These are phyloP conservation scores for Acleris holmiana DNA, from an alignment of 2,888 invertebrate genomes.

Conservation along the genomic window DNA sequence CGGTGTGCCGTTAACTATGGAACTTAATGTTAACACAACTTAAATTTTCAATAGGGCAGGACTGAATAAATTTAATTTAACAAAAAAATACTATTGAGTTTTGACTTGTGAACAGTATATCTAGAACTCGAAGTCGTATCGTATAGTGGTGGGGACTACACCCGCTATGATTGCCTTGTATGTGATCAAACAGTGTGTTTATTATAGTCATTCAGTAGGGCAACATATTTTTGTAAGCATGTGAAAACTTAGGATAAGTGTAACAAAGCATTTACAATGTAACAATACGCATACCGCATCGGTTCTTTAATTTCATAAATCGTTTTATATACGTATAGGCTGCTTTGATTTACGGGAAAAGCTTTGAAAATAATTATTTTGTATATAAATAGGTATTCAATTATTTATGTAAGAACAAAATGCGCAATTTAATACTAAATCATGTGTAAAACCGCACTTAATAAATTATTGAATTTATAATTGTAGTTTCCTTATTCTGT, in stretches of 20 bases:
- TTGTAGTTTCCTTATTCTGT: conserved; percentile 46
- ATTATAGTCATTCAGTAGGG: conserved; percentile 69
- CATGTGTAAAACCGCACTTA: conserved; percentile 78
- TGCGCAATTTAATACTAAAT: conserved; percentile 74
- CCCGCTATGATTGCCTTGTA: no score
- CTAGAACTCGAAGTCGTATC: no score
- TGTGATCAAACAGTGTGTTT: conserved; percentile 60
- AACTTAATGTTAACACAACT: no score
- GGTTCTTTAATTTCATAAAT: conserved; percentile 54
- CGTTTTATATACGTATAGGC: conserved; percentile 55
- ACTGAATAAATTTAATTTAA: no score
- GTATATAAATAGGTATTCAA: conserved; percentile 69
- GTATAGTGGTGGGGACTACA: no score
- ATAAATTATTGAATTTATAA: conserved; percentile 78
- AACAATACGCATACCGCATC: conserved; percentile 41
- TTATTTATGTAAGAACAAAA: conserved; percentile 70
- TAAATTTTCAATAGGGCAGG: no score
- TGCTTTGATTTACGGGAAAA: conserved; percentile 77
- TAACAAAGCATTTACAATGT: conserved; percentile 70
- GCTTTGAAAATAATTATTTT: conserved; percentile 68
- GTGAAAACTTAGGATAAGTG: conserved; percentile 67
- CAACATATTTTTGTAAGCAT: conserved; percentile 80
- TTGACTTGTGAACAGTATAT: no score
- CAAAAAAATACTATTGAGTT: no score
- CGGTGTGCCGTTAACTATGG: no score